phyloP scores from a whole-genome alignment of 2,888 invertebrate genomes.

The Monoplex corrugatus region DNA sequence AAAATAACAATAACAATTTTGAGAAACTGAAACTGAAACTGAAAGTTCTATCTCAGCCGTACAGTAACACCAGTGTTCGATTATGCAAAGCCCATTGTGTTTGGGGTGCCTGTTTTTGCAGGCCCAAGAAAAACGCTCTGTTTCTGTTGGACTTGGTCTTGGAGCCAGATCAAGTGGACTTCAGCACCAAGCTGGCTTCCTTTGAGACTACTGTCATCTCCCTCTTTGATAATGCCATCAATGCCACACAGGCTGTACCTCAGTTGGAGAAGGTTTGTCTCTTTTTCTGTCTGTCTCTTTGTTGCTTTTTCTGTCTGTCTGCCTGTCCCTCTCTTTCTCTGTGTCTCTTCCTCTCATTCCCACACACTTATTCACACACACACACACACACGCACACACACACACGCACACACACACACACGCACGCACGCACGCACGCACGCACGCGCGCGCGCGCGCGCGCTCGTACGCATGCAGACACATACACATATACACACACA shows the following conservation, averaged over 20 bases:
- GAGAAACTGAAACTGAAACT: too few relatives aligned
- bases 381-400: not conserved
- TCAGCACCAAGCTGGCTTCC: slow-evolving; percentile 86
- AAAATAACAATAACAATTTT: too few relatives aligned
- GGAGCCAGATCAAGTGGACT: slow-evolving; percentile 86
- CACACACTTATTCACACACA: too few relatives aligned
- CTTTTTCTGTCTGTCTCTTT: not conserved
- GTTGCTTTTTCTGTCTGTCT: not conserved
- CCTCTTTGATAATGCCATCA: slow-evolving; percentile 88
- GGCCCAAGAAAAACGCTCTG: slow-evolving; percentile 85
- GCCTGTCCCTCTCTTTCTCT: not conserved
- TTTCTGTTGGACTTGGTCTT: slow-evolving; percentile 88
- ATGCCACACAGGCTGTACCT: slow-evolving; percentile 88
- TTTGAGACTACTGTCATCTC: slow-evolving; percentile 84
- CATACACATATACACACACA: not conserved
- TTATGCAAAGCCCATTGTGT: too few relatives aligned
- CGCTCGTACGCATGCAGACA: too few relatives aligned
- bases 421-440: not conserved
- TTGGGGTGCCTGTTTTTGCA: too few relatives aligned
- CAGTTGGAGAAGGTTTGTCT: slow-evolving; percentile 86
- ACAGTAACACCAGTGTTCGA: too few relatives aligned
- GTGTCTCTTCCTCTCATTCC: not conserved
- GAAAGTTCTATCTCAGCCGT: too few relatives aligned
- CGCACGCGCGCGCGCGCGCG: not conserved
- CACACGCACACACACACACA: not conserved